phyloP scores from a whole-genome alignment of 2,888 invertebrate species.

The Aphidoletes aphidimyza region DNA sequence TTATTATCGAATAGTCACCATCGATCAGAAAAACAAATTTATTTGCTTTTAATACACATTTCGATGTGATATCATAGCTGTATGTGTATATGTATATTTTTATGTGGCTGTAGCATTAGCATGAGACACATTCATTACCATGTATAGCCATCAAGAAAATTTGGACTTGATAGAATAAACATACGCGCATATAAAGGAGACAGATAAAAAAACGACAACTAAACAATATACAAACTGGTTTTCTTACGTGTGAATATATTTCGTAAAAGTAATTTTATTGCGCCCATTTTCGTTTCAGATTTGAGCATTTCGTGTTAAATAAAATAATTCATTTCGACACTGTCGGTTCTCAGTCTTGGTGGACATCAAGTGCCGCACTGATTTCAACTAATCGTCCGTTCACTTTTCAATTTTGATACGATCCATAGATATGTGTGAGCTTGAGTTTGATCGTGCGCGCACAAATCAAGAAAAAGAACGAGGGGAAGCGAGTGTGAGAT shows the following conservation, averaged over 20 bases:
- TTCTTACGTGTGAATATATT: not conserved
- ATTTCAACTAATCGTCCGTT: constrained; percentile 34
- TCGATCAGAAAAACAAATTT: constrained; percentile 29
- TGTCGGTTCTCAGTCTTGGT: not conserved
- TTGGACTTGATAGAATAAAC: not conserved
- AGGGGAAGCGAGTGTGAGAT: no score
- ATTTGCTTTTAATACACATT: constrained; percentile 47
- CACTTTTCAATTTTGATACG: constrained; percentile 11
- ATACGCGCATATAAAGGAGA: not conserved
- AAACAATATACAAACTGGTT: not conserved
- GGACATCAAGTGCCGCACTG: constrained; percentile 47
- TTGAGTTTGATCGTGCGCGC: no score
- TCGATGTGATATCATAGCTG: not conserved
- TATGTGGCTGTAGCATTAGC: constrained; percentile 25
- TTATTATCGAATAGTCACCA: not conserved
- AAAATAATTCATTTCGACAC: constrained; percentile 49
- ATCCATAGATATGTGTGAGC: not conserved
- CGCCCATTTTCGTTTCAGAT: constrained; percentile 43
- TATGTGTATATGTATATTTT: no score
- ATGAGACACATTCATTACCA: not conserved
- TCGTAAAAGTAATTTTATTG: constrained; percentile 40
- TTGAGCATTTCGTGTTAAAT: constrained; percentile 51
- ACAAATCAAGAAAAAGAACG: no score
- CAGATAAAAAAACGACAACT: not conserved
- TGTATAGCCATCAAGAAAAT: not conserved